Percentiles rank a stretch among this genome's conserved stretches.
These are phyloP conservation scores for Acanthococcus lagerstroemiae DNA, from an alignment of 2,888 invertebrate species.

Conservation along the genomic window DNA sequence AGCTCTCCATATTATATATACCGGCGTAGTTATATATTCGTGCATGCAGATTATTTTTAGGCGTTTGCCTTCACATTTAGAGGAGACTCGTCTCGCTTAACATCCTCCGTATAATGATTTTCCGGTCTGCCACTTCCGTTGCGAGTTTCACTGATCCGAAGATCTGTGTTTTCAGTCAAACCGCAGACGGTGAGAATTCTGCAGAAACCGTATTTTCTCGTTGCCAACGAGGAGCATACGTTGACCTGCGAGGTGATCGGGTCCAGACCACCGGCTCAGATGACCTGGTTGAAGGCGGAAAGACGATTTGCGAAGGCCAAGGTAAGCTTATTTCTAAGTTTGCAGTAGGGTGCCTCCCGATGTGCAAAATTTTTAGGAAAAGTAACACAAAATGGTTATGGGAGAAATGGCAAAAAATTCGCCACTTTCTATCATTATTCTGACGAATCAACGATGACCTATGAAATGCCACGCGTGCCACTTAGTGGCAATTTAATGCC, in stretches of 20 bases:
- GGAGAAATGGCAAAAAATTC: no score
- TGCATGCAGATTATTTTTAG: no score
- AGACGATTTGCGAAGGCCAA: background rate
- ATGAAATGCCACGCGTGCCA: no score
- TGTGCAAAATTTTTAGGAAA: no score
- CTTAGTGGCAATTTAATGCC: no score
- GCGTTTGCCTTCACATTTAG: background rate
- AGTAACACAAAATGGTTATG: no score
- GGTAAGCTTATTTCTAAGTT: slow-evolving; percentile 7
- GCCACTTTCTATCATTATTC: no score
- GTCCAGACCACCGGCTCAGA: slow-evolving; percentile 71
- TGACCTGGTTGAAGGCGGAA: slow-evolving; percentile 67
- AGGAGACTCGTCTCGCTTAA: background rate
- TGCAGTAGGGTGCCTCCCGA: no score
- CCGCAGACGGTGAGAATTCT: slow-evolving; percentile 67
- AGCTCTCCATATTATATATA: no score
- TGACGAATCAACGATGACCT: no score
- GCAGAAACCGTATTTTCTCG: slow-evolving; percentile 64
- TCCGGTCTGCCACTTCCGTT: background rate
- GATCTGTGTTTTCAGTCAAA: slow-evolving; percentile 55
- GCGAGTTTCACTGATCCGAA: no score
- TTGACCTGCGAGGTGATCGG: slow-evolving; percentile 74
- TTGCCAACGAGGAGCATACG: slow-evolving; percentile 70
- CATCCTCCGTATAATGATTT: background rate
- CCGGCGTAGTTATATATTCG: no score